These are phyloP conservation scores for Salminus brasiliensis DNA, from an alignment of 2,113 vertebrate species.

Conservation along the genomic window DNA sequence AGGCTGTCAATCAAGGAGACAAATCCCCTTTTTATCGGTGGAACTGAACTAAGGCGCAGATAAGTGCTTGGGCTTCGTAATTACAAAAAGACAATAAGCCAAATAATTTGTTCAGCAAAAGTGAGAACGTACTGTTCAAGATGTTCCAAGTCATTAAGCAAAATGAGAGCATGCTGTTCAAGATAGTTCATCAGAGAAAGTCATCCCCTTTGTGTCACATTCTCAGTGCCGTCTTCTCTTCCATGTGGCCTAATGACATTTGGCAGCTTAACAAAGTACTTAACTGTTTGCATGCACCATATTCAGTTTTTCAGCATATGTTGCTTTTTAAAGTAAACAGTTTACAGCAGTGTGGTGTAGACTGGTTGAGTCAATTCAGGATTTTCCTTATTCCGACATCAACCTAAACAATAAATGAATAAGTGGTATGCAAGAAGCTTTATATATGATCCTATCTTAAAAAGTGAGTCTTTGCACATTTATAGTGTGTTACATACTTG, in stretches of 20 bases:
- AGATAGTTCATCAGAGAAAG: neutral
- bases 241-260: neutral
- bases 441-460: too few relatives aligned
- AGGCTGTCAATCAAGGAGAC: neutral
- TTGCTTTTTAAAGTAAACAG: neutral
- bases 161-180: neutral
- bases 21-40: neutral
- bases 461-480: neutral
- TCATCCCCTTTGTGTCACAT: neutral
- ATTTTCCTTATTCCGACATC: too few relatives aligned
- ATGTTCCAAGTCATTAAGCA: conserved; percentile 1
- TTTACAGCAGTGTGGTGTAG: too few relatives aligned
- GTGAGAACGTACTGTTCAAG: neutral
- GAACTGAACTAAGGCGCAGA: neutral
- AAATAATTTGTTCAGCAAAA: neutral
- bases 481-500: neutral
- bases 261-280: neutral
- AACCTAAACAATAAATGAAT: too few relatives aligned
- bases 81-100: neutral
- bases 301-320: neutral
- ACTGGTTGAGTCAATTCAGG: too few relatives aligned
- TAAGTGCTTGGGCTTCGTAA: neutral
- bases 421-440: too few relatives aligned
- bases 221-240: neutral
- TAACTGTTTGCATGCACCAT: neutral